phyloP scores from a whole-genome alignment of 1,140 invertebrate genomes.

The Coelopa frigida region DNA sequence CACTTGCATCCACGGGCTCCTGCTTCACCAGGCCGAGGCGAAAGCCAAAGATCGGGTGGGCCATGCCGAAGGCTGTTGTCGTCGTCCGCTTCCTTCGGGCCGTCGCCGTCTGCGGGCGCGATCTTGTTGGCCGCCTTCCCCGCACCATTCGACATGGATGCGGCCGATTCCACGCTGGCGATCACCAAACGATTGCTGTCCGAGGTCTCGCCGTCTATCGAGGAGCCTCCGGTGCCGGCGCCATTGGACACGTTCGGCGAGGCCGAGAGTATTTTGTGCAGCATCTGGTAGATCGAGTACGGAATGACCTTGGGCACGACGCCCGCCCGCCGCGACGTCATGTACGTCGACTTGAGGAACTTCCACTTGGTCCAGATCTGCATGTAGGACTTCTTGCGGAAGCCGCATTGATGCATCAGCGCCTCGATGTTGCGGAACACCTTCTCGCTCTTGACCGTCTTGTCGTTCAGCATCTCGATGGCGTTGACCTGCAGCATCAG shows the following conservation, averaged over 20 bases:
- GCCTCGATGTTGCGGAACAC: conserved; percentile 34
- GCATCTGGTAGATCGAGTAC: conserved; percentile 30
- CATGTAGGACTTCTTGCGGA: conserved; percentile 33
- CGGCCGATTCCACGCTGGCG: conserved; percentile 1
- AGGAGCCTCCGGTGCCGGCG: conserved; percentile 1
- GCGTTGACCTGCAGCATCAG: conserved; percentile 38
- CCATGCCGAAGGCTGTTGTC: conserved; percentile 27
- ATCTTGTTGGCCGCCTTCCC: conserved; percentile 2
- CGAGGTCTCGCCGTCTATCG: conserved; percentile 11
- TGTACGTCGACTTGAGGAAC: conserved; percentile 41
- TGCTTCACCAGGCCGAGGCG: conserved; percentile 32
- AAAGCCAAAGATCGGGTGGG: conserved; percentile 40
- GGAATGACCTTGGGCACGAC: conserved; percentile 34
- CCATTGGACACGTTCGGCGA: conserved; percentile 6
- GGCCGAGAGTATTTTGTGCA: conserved; percentile 25
- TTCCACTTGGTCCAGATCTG: conserved; percentile 44
- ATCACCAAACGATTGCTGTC: conserved; percentile 3
- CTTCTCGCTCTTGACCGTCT: conserved; percentile 33
- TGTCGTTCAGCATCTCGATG: conserved; percentile 31
- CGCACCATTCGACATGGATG: too few species aligned
- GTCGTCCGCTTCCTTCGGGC: conserved; percentile 16
- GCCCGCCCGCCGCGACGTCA: conserved; percentile 29
- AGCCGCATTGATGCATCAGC: conserved; percentile 33
- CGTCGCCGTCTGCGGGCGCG: neutral
- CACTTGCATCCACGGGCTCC: conserved; percentile 31